phyloP scores from a whole-genome alignment of 2,888 invertebrate species.

The Pyrrhopygopsis socrates region DNA sequence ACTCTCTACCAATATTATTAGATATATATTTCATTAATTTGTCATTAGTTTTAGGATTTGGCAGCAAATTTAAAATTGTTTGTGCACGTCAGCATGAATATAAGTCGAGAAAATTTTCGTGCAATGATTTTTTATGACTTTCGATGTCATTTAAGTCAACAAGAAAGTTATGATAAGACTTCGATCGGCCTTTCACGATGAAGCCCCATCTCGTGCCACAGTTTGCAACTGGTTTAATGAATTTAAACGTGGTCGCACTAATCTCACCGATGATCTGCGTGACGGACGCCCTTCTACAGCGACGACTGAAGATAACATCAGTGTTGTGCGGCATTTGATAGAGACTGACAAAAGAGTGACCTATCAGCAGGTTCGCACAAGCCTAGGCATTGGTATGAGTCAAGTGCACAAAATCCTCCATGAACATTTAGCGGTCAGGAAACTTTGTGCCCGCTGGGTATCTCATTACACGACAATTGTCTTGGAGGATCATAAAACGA shows the following conservation, averaged over 20 bases:
- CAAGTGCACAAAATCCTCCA: too few species aligned
- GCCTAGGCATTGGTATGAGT: too few species aligned
- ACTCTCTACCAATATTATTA: too few species aligned
- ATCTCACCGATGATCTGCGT: slow-evolving; percentile 39
- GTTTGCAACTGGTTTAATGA: slow-evolving; percentile 64
- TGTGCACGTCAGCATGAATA: slow-evolving; percentile 54
- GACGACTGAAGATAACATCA: slow-evolving; percentile 69
- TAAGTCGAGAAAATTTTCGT: slow-evolving; percentile 76
- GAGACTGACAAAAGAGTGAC: too few species aligned
- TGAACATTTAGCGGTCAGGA: too few species aligned
- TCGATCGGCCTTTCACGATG: slow-evolving; percentile 57
- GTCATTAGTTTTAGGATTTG: slow-evolving; percentile 47
- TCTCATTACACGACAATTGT: too few species aligned
- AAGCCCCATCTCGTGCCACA: slow-evolving; percentile 55
- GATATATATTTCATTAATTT: slow-evolving; percentile 1
- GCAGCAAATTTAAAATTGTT: slow-evolving; percentile 49
- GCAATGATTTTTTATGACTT: slow-evolving; percentile 59
- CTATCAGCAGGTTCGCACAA: too few species aligned
- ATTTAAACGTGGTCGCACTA: slow-evolving; percentile 58
- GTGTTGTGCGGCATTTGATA: slow-evolving; percentile 89
- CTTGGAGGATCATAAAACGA: too few species aligned
- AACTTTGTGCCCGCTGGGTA: too few species aligned
- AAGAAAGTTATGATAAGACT: slow-evolving; percentile 64
- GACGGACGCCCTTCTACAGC: slow-evolving; percentile 54
- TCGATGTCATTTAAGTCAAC: slow-evolving; percentile 59